phyloP scores from a whole-genome alignment of 2,888 invertebrate species.

The Microplitis deprimator region DNA sequence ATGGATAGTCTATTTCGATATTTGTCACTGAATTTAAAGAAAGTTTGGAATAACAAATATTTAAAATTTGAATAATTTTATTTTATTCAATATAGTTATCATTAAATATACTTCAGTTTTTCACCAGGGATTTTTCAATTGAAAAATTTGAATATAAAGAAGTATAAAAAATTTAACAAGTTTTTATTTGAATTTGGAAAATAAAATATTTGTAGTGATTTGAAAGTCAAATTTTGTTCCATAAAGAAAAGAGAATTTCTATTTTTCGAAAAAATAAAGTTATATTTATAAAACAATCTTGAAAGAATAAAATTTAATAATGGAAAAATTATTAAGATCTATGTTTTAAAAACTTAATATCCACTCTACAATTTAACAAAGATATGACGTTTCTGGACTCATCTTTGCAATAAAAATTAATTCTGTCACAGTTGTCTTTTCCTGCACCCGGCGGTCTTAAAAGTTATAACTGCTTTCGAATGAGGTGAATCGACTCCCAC shows the following conservation, averaged over 20 bases:
- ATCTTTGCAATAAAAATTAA: constrained; percentile 36
- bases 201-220: not conserved
- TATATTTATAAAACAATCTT: not conserved
- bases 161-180: too few relatives aligned
- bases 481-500: constrained; percentile 61
- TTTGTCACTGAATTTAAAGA: too few relatives aligned
- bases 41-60: too few relatives aligned
- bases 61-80: too few relatives aligned
- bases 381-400: constrained; percentile 9
- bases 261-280: not conserved
- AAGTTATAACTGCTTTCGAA: constrained; percentile 65
- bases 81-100: too few relatives aligned
- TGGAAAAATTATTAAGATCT: not conserved
- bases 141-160: too few relatives aligned
- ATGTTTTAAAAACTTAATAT: constrained; percentile 3
- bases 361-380: constrained; percentile 6
- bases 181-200: too few relatives aligned
- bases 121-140: too few relatives aligned
- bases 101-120: too few relatives aligned
- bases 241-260: not conserved
- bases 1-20: too few relatives aligned
- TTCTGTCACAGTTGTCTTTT: constrained; percentile 33
- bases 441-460: constrained; percentile 41
- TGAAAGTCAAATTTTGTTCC: not conserved
- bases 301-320: constrained; percentile 1